Conservation (phyloP, 2,113 vertebrate species). For the Coptodon rendalli region DNA sequence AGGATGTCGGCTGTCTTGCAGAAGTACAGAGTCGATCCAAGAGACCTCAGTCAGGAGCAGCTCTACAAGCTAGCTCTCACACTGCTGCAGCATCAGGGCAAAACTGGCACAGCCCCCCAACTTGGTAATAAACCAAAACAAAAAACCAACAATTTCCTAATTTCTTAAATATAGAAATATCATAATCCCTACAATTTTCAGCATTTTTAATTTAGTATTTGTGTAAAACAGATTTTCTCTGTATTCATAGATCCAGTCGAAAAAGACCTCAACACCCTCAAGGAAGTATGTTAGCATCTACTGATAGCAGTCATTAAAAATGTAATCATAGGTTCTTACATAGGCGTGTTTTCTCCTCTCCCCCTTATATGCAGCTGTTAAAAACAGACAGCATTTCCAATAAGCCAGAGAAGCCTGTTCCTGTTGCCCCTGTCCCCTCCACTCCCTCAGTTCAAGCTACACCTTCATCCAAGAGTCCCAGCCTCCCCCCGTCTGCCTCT, state of each 20-base stretch:
- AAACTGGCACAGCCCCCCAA: slow-evolving; percentile 14
- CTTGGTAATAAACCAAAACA: background rate
- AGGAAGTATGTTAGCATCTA: slow-evolving; percentile 51
- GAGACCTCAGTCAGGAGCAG: slow-evolving; percentile 83
- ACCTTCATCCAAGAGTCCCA: slow-evolving; percentile 24
- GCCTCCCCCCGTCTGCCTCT: background rate
- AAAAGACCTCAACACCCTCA: slow-evolving; percentile 60
- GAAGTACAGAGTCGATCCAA: slow-evolving; percentile 77
- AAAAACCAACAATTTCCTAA: background rate
- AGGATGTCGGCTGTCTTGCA: slow-evolving; percentile 77
- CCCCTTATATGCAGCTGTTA: slow-evolving; percentile 49
- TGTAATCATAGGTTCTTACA: background rate
- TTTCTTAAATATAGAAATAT: background rate
- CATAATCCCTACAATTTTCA: background rate
- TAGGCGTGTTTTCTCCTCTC: background rate
- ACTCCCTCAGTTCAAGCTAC: slow-evolving; percentile 10
- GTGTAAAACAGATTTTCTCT: slow-evolving; percentile 1
- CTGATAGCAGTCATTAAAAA: background rate
- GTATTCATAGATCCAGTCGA: slow-evolving; percentile 43
- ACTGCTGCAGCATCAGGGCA: slow-evolving; percentile 72
- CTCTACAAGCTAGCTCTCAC: slow-evolving; percentile 78
- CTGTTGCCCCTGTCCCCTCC: slow-evolving; percentile 7
- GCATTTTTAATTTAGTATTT: background rate
- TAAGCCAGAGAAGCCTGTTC: slow-evolving; percentile 37
- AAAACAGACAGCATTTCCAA: slow-evolving; percentile 57